These are phyloP conservation scores for Gymnarchus niloticus DNA, from an alignment of 2,113 vertebrate genomes.

Conservation along the genomic window DNA sequence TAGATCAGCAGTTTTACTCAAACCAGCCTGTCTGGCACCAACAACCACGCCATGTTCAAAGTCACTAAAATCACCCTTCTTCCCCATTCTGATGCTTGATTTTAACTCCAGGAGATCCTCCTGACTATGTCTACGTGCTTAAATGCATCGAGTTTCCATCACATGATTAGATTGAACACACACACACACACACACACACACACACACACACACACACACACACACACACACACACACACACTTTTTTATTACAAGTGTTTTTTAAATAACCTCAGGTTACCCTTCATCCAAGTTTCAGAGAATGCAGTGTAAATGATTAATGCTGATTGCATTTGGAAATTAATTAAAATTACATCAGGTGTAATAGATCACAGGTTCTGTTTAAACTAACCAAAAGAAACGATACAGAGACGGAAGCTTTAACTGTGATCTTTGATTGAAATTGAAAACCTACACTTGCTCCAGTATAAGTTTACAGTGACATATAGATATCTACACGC, in stretches of 20 bases:
- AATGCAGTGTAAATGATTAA: background rate
- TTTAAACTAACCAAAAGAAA: background rate
- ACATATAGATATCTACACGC: background rate
- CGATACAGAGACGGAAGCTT: background rate
- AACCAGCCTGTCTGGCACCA: too few relatives aligned
- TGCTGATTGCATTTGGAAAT: background rate
- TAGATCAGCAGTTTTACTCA: too few relatives aligned
- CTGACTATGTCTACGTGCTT: too few relatives aligned
- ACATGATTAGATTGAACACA: too few relatives aligned
- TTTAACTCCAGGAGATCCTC: too few relatives aligned
- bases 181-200: too few relatives aligned
- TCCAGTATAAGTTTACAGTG: background rate
- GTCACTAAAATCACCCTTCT: too few relatives aligned
- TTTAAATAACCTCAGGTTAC: background rate
- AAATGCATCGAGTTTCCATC: too few relatives aligned
- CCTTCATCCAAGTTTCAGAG: background rate
- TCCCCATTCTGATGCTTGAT: too few relatives aligned
- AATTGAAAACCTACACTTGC: background rate
- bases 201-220: too few relatives aligned
- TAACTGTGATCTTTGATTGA: conserved; percentile 17
- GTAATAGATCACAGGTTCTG: conserved; percentile 3
- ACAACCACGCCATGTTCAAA: too few relatives aligned
- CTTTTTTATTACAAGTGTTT: background rate
- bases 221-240: background rate
- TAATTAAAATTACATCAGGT: conserved; percentile 16